Percentiles rank a stretch among this genome's conserved stretches.
These are phyloP conservation scores for Plecotus auritus DNA, from an alignment of 2,113 vertebrate species.

Conservation along the genomic window DNA sequence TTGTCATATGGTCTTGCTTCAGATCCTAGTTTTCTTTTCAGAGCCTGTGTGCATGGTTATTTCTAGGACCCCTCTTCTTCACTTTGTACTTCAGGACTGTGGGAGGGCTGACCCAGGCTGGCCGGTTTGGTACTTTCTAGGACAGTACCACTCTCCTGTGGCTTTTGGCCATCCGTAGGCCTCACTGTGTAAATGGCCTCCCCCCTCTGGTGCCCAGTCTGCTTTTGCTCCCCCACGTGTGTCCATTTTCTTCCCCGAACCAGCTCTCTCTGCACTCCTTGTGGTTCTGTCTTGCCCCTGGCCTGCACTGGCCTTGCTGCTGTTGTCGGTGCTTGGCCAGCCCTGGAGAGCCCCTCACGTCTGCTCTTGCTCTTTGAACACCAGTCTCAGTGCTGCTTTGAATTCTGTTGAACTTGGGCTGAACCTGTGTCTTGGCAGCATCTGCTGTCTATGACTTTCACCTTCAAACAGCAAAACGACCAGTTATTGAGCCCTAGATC, in stretches of 20 bases:
- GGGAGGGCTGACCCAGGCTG: neutral
- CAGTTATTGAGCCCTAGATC: neutral
- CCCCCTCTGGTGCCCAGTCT: neutral
- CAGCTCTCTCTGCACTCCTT: neutral
- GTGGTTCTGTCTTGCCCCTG: neutral
- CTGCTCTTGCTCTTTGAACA: neutral
- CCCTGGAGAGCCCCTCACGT: neutral
- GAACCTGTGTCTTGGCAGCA: slow-evolving; percentile 30
- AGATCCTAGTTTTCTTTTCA: neutral
- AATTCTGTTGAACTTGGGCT: slow-evolving; percentile 42
- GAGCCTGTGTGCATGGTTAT: neutral
- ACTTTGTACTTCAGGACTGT: neutral
- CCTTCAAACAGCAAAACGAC: slow-evolving; percentile 27
- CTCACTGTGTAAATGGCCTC: neutral
- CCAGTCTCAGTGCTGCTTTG: neutral
- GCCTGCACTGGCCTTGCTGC: neutral
- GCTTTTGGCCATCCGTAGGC: neutral
- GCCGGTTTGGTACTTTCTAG: neutral
- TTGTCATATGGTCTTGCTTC: neutral
- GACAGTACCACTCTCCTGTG: neutral
- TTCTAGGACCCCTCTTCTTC: neutral
- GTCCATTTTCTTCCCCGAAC: neutral
- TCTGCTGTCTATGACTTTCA: slow-evolving; percentile 16
- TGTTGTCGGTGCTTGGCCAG: neutral
- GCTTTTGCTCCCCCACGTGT: neutral